Conservation (phyloP, 2,113 vertebrate genomes). For the Ptyas mucosa region DNA sequence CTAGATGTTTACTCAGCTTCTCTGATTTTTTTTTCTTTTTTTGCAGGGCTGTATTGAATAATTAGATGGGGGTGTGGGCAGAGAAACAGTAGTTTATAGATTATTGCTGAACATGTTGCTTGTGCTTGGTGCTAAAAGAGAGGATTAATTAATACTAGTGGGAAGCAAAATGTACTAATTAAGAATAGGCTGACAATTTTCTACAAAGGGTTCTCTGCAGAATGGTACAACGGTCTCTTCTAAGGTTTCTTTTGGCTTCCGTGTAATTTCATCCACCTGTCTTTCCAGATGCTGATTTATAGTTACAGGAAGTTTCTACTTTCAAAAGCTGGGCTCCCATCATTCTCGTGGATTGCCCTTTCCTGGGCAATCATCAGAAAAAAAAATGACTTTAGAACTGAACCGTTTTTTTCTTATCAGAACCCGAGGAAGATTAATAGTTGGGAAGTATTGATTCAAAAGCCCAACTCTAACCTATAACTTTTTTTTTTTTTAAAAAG, state of each 20-base stretch:
- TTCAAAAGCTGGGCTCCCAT: constrained; percentile 41
- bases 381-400: constrained; percentile 34
- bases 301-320: constrained; percentile 55
- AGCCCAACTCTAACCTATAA: neutral
- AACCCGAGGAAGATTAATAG: constrained; percentile 32
- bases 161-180: constrained; percentile 11
- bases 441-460: constrained; percentile 18
- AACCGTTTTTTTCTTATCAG: constrained; percentile 43
- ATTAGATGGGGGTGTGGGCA: neutral
- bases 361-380: constrained; percentile 35
- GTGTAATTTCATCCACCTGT: constrained; percentile 52
- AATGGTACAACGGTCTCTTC: neutral
- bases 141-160: neutral
- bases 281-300: constrained; percentile 35
- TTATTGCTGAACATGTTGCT: neutral
- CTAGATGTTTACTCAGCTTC: neutral
- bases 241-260: constrained; percentile 37
- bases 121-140: neutral
- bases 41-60: neutral
- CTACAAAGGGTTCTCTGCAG: neutral
- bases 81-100: neutral
- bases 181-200: constrained; percentile 21
- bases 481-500: neutral
- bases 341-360: constrained; percentile 33
- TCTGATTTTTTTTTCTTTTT: neutral